Evolutionary conservation across 2,113 vertebrate species (phyloP).

Genomic region (Pterophyllum scalare): DNA sequence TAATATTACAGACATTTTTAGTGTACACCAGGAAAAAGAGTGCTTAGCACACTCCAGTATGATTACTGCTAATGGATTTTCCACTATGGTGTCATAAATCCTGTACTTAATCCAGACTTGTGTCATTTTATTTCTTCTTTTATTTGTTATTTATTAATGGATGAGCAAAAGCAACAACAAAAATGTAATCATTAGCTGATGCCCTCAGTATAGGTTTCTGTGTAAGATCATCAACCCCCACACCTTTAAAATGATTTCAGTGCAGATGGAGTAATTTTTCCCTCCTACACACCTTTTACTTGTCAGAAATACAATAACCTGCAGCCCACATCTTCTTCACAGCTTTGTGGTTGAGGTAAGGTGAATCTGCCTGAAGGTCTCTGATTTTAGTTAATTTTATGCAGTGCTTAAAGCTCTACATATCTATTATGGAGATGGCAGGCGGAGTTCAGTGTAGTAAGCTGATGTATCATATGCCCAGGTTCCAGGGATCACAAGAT

Average conservation of each 20-base stretch:
- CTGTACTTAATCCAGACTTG: not conserved
- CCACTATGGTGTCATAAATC: not conserved
- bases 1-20: not conserved
- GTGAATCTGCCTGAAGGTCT: conserved; percentile 20
- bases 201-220: not conserved
- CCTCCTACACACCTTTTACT: not conserved
- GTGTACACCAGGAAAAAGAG: not conserved
- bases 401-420: conserved; percentile 9
- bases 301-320: not conserved
- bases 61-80: not conserved
- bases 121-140: not conserved
- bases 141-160: not conserved
- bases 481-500: not conserved
- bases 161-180: not conserved
- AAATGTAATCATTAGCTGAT: not conserved
- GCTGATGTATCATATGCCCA: conserved; percentile 5
- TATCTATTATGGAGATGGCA: conserved; percentile 18
- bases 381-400: conserved; percentile 31
- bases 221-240: not conserved
- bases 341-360: not conserved
- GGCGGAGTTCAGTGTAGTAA: not conserved
- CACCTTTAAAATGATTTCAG: not conserved
- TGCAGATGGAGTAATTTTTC: not conserved
- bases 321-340: not conserved
- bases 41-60: not conserved